Evolutionary conservation across 2,797 vertebrate genomes (phyloP), one percentile per base, ranked within the genome.

Genomic region (Coendou prehensilis): DNA sequence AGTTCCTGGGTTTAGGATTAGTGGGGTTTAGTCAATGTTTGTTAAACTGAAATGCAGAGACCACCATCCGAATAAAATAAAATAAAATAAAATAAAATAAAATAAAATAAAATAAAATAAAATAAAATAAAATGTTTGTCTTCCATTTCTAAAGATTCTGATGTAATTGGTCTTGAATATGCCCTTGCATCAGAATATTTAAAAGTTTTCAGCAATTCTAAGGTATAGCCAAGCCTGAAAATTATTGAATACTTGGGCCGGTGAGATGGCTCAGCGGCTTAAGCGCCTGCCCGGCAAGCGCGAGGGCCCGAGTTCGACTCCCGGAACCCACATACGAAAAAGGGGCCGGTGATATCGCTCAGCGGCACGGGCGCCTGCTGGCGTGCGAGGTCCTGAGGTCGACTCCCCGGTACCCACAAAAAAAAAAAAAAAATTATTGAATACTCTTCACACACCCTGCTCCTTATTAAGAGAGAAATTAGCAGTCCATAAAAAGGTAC

Each of bases 401-500:
- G n/a, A n/a, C n/a, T n/a, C n/a, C n/a, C n/a, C n/a, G n/a, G n/a
- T n/a, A n/a, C n/a, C n/a, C n/a, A n/a, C n/a, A n/a, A n/a, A n/a
- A n/a, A n/a, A n/a, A n/a, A n/a, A n/a, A n/a, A n/a, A n/a, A 95
- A 26, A 85, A 85, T 33, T 63, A 57, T 7, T 67, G 41, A 56
- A 71, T 59, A 83, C n/a, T 80, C 61, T 89, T 93, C 41, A 84
- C 9, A 26, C 4, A 63, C 2, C 5, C 45, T 82, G 13, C 13
- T 33, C 26, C n/a, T 93, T 89, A 88, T 33, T 84, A 90, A 87
- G 37, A 80, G 59, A 17, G 9, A 97, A 54, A 47, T 69, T 63
- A 80, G 26, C 23, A 33, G 15, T 52, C 87, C 41, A 73, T 82
- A 61, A 83, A 94, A 91, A 92, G 6, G 3, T 54, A 63, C 23